Percentiles rank a stretch among this genome's conserved stretches.
These are phyloP conservation scores for Temnothorax curvispinosus DNA, from an alignment of 1,140 invertebrate genomes.

Conservation along the genomic window DNA sequence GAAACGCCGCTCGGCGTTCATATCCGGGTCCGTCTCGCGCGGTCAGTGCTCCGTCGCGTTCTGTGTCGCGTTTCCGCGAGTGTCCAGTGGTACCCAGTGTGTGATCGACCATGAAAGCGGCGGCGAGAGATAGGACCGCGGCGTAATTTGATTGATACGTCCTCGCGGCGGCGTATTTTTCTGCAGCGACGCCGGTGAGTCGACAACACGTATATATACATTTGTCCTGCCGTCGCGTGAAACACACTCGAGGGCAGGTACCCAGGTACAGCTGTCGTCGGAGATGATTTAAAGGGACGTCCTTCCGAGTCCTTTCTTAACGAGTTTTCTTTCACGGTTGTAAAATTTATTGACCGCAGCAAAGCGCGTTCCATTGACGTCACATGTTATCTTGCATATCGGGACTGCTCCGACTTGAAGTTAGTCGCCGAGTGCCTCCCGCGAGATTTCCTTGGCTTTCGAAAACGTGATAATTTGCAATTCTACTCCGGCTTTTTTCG, in stretches of 20 bases:
- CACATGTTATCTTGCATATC: not conserved
- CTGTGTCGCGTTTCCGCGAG: conserved; percentile 8
- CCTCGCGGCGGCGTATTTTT: not conserved
- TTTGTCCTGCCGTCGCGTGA: not conserved
- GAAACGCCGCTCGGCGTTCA: not conserved
- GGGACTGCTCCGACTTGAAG: not conserved
- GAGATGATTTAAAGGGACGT: not conserved
- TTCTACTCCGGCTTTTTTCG: not conserved
- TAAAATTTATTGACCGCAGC: not conserved
- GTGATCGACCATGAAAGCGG: conserved; percentile 22
- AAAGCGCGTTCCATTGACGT: not conserved
- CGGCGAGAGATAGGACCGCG: conserved; percentile 5
- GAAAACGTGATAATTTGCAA: not conserved
- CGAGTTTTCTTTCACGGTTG: not conserved
- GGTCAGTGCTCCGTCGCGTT: not conserved
- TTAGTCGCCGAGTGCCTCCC: not conserved
- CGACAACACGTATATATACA: not conserved
- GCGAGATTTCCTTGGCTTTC: not conserved
- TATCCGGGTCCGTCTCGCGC: not conserved
- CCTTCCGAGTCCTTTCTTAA: not conserved
- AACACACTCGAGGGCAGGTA: not conserved
- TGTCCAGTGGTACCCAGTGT: conserved; percentile 45
- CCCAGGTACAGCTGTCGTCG: not conserved
- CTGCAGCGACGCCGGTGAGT: conserved; percentile 24
- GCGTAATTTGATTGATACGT: not conserved